Evolutionary conservation across 1,140 invertebrate species (phyloP).

Genomic region (Pectinophora gossypiella): DNA sequence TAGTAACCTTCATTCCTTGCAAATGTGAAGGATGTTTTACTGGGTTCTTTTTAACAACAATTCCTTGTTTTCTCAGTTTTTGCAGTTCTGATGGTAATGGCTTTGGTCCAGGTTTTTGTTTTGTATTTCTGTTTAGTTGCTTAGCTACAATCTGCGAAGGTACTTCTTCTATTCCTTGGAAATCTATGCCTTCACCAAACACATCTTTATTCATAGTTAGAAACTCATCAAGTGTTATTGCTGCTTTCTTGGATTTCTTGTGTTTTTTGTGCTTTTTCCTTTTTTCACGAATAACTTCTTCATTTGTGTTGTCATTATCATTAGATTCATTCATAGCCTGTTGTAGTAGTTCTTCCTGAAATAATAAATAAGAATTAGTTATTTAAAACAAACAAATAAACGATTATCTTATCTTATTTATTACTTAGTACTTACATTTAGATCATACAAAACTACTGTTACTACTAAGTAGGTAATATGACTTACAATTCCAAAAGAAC

Average conservation of each 20-base stretch:
- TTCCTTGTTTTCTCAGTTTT: conserved; percentile 63
- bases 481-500: conserved; percentile 44
- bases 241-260: conserved; percentile 62
- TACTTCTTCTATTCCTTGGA: conserved; percentile 65
- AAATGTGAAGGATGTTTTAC: background rate
- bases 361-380: conserved; percentile 17
- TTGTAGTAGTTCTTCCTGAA: conserved; percentile 54
- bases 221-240: conserved; percentile 68
- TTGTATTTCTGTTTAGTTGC: conserved; percentile 37
- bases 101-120: conserved; percentile 26
- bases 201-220: conserved; percentile 72
- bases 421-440: too few relatives aligned
- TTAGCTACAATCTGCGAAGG: conserved; percentile 53
- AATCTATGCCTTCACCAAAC: conserved; percentile 62
- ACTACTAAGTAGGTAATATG: too few relatives aligned
- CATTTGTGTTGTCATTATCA: conserved; percentile 13
- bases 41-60: conserved; percentile 54
- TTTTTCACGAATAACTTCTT: conserved; percentile 26
- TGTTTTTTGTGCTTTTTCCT: conserved; percentile 69
- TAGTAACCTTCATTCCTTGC: background rate
- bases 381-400: too few relatives aligned
- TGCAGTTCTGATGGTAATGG: conserved; percentile 43
- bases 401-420: too few relatives aligned
- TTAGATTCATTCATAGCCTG: conserved; percentile 41
- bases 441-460: too few relatives aligned